Evolutionary conservation across 2,888 invertebrate species (phyloP).

Genomic region (Melipona beecheii): DNA sequence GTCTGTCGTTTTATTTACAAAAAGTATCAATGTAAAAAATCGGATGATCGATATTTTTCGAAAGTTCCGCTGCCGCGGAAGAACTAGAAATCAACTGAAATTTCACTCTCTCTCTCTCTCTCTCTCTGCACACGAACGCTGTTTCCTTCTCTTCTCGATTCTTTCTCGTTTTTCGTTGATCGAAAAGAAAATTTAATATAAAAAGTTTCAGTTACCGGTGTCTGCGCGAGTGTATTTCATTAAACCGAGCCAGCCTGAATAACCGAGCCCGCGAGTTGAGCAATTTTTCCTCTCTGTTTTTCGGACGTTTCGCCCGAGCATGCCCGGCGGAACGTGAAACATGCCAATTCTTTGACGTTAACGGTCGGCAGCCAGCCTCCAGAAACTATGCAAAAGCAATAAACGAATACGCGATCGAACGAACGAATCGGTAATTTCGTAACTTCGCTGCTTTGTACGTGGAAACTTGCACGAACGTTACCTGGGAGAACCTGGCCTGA

Average conservation of each 20-base stretch:
- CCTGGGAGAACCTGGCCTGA: background rate
- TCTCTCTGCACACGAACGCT: background rate
- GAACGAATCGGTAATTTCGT: constrained; percentile 23
- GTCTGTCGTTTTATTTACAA: too few relatives aligned
- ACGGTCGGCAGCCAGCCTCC: background rate
- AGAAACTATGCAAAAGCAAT: constrained; percentile 39
- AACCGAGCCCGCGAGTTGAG: background rate
- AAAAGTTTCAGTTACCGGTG: background rate
- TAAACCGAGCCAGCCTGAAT: background rate
- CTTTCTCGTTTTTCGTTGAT: background rate
- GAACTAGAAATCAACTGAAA: too few relatives aligned
- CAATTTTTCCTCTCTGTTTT: constrained; percentile 22
- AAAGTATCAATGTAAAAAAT: too few relatives aligned
- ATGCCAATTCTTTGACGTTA: constrained; percentile 29
- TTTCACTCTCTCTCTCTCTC: background rate
- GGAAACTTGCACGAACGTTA: background rate
- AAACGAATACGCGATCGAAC: constrained; percentile 23
- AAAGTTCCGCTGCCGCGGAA: too few relatives aligned
- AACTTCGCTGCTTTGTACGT: constrained; percentile 8
- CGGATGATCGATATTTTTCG: too few relatives aligned
- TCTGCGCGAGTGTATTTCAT: background rate
- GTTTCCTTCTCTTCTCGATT: background rate
- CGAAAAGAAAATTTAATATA: background rate
- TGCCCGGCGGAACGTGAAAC: background rate
- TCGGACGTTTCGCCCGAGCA: background rate